These are phyloP conservation scores for Sphyrna mokarran DNA, from an alignment of 2,113 vertebrate genomes.

Conservation along the genomic window DNA sequence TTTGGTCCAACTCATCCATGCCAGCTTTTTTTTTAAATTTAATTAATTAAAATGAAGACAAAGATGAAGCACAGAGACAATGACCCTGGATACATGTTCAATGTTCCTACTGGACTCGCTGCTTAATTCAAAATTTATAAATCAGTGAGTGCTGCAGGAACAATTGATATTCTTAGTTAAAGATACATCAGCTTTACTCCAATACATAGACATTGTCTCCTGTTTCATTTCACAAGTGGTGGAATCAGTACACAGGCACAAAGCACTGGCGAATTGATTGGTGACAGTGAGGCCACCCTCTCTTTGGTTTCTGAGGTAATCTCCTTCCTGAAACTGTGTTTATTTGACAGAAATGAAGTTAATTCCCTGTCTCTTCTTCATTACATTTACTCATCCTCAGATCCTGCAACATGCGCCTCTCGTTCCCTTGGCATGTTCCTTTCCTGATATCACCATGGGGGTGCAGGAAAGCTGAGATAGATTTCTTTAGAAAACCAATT, in stretches of 20 bases:
- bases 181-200: no score
- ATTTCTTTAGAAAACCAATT: background rate
- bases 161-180: background rate
- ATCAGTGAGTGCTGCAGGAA: no score
- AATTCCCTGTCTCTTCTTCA: background rate
- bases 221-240: background rate
- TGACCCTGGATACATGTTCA: background rate
- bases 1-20: no score
- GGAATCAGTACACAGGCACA: background rate
- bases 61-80: background rate
- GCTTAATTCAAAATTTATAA: background rate
- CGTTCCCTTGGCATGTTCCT: background rate
- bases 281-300: background rate
- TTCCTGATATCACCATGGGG: background rate
- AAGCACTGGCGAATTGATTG: no score
- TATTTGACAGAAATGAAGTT: background rate
- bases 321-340: background rate
- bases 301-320: background rate
- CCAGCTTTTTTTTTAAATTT: no score
- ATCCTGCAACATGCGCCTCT: background rate
- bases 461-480: background rate
- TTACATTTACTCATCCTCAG: background rate
- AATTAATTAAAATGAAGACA: background rate
- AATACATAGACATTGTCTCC: background rate
- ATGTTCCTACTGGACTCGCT: background rate